Evolutionary conservation across 2,888 invertebrate genomes (phyloP), one percentile per base, ranked within the genome.

Genomic region (Horisme vitalbata): DNA sequence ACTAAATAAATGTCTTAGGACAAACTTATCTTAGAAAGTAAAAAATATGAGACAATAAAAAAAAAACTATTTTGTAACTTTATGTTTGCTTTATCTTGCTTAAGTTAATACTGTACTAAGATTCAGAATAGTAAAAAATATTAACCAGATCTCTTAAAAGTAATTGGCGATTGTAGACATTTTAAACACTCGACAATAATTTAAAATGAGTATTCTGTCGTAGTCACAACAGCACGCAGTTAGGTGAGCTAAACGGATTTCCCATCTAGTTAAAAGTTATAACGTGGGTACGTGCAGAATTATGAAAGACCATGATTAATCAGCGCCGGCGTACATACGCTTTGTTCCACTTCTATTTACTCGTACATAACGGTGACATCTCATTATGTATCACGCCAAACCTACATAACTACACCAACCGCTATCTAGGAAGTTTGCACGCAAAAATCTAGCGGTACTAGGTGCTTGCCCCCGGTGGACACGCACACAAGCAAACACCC

Each of bases 391-490:
- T 77, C 61, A 57, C 61, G 65, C 78, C 71, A 74, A 63, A n/a
- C n/a, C n/a, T 74, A 71, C 61, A 63, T 61, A 65, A 61, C 18
- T 18, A 18, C 63, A 71, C 68, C 39, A 79, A 74, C 71, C 68
- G 68, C 75, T 85, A 88, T 85, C 87, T 87, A 86, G 87, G 80
- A 86, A 83, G 76, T 75, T 77, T 75, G 79, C 79, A 85, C 82
- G 84, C 87, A 87, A 87, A 87, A 87, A 86, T 83, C 85, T 87
- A 85, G 87, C 63, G 61, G 83, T 37, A n/a, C 26, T 86, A 85
- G 86, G 86, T 84, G 83, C 69, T 81, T 81, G 80, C 76, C 76
- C 82, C 78, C 74, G 64, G 52, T 68, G 62, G 60, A 60, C 68
- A 68, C 74, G 64, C 68, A 57, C 63, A 63, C 68, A 60, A 47